phyloP scores from a whole-genome alignment of 2,888 invertebrate genomes.

The Sericinus montela region DNA sequence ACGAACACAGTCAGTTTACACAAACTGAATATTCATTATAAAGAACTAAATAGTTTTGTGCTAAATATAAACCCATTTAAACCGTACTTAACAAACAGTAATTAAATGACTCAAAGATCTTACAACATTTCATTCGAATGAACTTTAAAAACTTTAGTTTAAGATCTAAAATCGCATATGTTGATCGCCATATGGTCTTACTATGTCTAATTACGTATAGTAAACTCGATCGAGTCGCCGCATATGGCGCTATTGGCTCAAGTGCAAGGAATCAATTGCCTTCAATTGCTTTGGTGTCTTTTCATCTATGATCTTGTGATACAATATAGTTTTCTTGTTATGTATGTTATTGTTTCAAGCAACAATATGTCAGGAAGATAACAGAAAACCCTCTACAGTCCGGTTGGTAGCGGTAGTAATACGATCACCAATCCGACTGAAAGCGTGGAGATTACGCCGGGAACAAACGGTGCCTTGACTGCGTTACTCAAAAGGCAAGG shows the following conservation, averaged over 20 bases:
- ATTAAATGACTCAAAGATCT: slow-evolving; percentile 8
- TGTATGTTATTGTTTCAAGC: no score
- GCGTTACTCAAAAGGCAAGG: no score
- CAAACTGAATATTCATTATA: no score
- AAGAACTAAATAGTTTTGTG: not conserved
- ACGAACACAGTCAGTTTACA: no score
- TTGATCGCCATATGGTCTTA: slow-evolving; percentile 21
- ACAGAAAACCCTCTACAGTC: no score
- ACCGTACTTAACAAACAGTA: slow-evolving; percentile 13
- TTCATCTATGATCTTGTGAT: slow-evolving; percentile 4
- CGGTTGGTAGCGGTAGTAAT: no score
- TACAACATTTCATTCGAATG: slow-evolving; percentile 3
- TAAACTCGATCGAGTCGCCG: slow-evolving; percentile 22
- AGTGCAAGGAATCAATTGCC: slow-evolving; percentile 25
- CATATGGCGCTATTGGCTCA: slow-evolving; percentile 24
- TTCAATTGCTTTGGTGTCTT: slow-evolving; percentile 11
- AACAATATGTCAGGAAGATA: no score
- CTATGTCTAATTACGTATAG: slow-evolving; percentile 20
- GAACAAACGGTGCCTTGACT: no score
- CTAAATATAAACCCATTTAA: slow-evolving; percentile 12
- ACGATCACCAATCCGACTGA: no score
- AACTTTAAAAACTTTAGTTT: slow-evolving; percentile 1
- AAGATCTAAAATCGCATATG: slow-evolving; percentile 11
- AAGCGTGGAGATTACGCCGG: no score
- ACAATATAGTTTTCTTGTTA: no score